Evolutionary conservation across 2,888 invertebrate species (phyloP), one percentile per base, ranked within the genome.

Genomic region (Caenorhabditis uteleia): DNA sequence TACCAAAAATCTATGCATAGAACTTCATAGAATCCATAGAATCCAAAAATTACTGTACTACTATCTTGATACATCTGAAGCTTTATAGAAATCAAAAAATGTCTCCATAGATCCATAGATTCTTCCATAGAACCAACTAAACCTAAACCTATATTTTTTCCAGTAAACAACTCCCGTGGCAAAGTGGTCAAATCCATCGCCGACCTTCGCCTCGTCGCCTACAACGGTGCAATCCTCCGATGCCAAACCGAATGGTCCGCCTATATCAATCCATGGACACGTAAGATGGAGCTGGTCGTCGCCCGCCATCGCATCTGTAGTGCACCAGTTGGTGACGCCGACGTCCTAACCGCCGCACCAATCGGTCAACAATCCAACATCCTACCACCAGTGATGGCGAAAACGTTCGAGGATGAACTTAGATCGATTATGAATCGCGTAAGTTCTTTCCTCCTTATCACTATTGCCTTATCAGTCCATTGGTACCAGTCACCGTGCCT

Each of bases 231-330:
- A 21, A 50, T 78, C 18, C 87, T 91, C n/a, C 88, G 89, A 64
- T 86, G 94, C 38, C 91, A 92, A 84, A 92, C 93, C 0, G 92
- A 93, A 83, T 95, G 93, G 93, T 69, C 74, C 7, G 80, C 74
- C 66, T 93, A 93, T 83, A 88, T 93, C 42, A 94, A 95, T 86
- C 94, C 94, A 0, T 95, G 94, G 94, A 90, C 91, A 0, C 89
- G 89, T 82, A 89, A 90, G 84, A 85, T 95, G 49, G 94, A 95
- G 83, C 92, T 93, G 84, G 89, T 95, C 48, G 89, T 90, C 74
- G 93, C 91, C 27, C 89, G 91, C 82, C 80, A 80, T 50, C 47
- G 66, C n/a, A 71, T 75, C 38, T 56, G 68, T 21, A 66, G 61
- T 3, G 65, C 61, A 3, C 76, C 74, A 6, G 61, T 76, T 43